These are phyloP conservation scores for Apodemia hepburni DNA, from an alignment of 2,888 invertebrate species.

Conservation along the genomic window DNA sequence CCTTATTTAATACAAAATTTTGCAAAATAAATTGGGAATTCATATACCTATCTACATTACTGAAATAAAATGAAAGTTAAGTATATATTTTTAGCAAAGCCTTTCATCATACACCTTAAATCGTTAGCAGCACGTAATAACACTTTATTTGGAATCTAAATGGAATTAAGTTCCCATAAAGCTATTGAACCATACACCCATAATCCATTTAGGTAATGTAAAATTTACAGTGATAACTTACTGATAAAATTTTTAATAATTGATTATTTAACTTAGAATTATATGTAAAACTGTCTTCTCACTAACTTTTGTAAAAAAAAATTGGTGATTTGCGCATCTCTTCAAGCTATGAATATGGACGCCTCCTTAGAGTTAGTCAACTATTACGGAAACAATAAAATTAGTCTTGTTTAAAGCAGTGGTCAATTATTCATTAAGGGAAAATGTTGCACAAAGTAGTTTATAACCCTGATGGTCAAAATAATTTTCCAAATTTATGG, in stretches of 20 bases:
- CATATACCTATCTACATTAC: neutral
- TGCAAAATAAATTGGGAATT: too few species aligned
- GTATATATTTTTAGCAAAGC: neutral
- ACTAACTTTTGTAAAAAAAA: conserved; percentile 67
- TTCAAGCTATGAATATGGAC: conserved; percentile 74
- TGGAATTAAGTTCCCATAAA: conserved; percentile 77
- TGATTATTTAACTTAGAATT: conserved; percentile 59
- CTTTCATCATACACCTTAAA: conserved; percentile 24
- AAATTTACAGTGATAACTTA: conserved; percentile 53
- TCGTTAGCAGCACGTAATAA: conserved; percentile 27
- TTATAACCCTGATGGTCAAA: conserved; percentile 16
- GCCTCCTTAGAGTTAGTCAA: conserved; percentile 76
- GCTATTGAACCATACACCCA: conserved; percentile 43
- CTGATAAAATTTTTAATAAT: conserved; percentile 54
- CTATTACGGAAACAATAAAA: conserved; percentile 73
- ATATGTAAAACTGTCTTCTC: conserved; percentile 52
- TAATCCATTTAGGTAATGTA: conserved; percentile 58
- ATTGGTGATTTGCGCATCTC: conserved; percentile 73
- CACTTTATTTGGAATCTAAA: conserved; percentile 51
- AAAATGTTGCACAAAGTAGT: conserved; percentile 22
- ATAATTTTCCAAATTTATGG: conserved; percentile 23
- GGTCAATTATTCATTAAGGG: conserved; percentile 59
- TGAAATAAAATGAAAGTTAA: neutral
- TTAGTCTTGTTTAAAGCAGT: conserved; percentile 71
- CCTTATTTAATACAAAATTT: too few species aligned